These are phyloP conservation scores for Acholoe squamosa DNA, from an alignment of 2,888 invertebrate species.

Conservation along the genomic window DNA sequence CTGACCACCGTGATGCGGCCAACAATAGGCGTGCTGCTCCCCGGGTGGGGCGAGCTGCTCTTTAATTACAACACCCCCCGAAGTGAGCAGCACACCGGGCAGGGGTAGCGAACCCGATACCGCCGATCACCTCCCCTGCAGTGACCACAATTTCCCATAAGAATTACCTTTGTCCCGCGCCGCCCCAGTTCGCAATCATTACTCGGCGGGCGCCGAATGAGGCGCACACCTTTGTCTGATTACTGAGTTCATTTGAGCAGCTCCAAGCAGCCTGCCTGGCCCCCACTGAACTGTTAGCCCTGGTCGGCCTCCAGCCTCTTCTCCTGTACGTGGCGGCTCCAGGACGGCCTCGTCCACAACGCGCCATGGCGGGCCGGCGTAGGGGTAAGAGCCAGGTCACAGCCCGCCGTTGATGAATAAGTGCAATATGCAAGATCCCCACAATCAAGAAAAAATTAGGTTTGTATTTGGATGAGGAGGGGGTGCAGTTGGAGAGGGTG, in stretches of 20 bases:
- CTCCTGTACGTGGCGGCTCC: neutral
- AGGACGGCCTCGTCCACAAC: neutral
- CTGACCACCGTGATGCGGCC: neutral
- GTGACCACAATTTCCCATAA: conserved; percentile 51
- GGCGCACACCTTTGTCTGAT: conserved; percentile 50
- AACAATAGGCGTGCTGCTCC: neutral
- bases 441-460: conserved; percentile 49
- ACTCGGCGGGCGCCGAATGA: conserved; percentile 13
- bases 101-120: conserved; percentile 4
- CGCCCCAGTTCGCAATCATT: conserved; percentile 16
- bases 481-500: neutral
- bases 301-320: neutral
- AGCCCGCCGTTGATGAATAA: conserved; percentile 17
- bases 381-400: neutral
- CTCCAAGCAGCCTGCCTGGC: neutral
- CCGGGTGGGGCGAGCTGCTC: conserved; percentile 10
- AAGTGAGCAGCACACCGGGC: neutral
- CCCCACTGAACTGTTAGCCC: neutral
- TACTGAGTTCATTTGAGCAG: conserved; percentile 55
- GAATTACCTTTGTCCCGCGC: conserved; percentile 49
- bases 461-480: conserved; percentile 33
- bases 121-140: conserved; percentile 15
- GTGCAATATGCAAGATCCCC: conserved; percentile 54
- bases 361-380: neutral
- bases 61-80: conserved; percentile 35